These are phyloP conservation scores for Desmodus rotundus DNA, from an alignment of 2,113 vertebrate genomes.

Conservation along the genomic window DNA sequence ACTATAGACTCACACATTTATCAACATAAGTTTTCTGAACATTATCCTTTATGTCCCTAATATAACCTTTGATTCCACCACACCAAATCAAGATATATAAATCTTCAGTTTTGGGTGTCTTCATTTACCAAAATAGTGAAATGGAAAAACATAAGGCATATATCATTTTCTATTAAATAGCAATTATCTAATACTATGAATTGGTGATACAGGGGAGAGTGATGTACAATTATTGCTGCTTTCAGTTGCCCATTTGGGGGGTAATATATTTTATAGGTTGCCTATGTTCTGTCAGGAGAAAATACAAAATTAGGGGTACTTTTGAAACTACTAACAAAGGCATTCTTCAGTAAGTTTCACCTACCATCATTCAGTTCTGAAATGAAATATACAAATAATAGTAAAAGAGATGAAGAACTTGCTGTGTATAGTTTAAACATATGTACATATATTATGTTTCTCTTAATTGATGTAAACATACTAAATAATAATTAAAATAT, in stretches of 20 bases:
- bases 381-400: background rate
- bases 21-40: background rate
- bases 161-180: background rate
- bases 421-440: background rate
- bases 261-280: background rate
- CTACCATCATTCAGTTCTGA: background rate
- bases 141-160: background rate
- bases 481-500: background rate
- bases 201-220: background rate
- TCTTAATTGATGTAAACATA: background rate
- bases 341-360: background rate
- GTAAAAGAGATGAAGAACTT: background rate
- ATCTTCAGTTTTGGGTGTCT: background rate
- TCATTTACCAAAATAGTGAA: background rate
- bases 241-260: background rate
- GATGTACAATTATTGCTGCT: background rate
- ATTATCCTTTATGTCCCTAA: too few relatives aligned
- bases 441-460: background rate
- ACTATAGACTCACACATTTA: background rate
- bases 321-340: background rate
- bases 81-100: background rate
- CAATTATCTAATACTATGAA: background rate
- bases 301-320: background rate
- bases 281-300: background rate
- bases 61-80: background rate